These are phyloP conservation scores for Mesorhabditis belari DNA, from an alignment of 2,888 invertebrate genomes.

Conservation along the genomic window DNA sequence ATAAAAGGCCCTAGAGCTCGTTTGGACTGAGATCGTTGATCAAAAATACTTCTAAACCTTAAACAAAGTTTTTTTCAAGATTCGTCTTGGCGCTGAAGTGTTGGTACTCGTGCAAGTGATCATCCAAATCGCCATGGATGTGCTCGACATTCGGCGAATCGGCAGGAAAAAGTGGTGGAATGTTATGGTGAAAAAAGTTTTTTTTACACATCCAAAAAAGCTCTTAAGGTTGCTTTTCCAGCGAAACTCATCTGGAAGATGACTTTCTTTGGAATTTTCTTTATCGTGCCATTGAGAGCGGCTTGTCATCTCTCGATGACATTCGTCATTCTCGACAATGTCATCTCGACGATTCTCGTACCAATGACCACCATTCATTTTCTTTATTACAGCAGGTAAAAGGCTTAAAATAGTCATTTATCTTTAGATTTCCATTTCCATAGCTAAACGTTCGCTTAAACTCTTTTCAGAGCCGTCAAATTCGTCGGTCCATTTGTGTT, in stretches of 20 bases:
- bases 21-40: too few relatives aligned
- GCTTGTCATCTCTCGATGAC: constrained; percentile 7
- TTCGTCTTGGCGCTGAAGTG: constrained; percentile 36
- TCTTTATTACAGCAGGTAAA: constrained; percentile 25
- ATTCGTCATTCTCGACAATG: constrained; percentile 30
- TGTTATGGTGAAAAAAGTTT: constrained; percentile 67
- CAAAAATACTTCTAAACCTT: background rate
- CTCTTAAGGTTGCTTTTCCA: constrained; percentile 72
- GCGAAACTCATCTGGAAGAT: constrained; percentile 86
- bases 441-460: background rate
- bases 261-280: constrained; percentile 79
- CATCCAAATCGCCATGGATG: constrained; percentile 34
- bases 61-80: constrained; percentile 7
- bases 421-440: background rate
- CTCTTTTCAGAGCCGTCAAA: constrained; percentile 22
- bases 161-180: constrained; percentile 62
- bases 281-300: constrained; percentile 73
- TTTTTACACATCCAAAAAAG: background rate
- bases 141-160: constrained; percentile 35
- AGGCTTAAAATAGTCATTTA: background rate
- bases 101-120: constrained; percentile 29
- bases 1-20: too few relatives aligned
- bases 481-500: constrained; percentile 95
- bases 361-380: constrained; percentile 30
- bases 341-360: constrained; percentile 25